Conservation (phyloP, 1,140 invertebrate species). For the Sipha flava region DNA sequence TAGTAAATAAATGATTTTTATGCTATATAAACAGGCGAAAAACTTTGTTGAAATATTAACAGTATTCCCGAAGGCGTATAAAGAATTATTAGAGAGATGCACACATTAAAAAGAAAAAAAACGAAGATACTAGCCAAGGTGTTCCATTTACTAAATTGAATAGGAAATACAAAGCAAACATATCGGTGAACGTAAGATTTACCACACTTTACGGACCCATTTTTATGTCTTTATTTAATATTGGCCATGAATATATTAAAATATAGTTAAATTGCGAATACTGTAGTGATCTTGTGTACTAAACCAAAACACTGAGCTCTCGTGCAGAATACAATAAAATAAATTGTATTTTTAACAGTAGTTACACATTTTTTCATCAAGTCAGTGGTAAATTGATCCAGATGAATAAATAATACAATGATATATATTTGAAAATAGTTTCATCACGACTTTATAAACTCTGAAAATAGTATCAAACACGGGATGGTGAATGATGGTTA, state of each 20-base stretch:
- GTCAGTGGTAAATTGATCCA: no score
- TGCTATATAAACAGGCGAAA: background rate
- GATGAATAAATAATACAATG: no score
- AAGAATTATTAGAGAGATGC: background rate
- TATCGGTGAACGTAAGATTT: background rate
- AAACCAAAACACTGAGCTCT: background rate
- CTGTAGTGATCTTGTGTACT: background rate
- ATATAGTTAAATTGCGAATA: background rate
- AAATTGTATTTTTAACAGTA: no score
- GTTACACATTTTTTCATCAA: no score
- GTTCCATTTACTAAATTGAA: conserved; percentile 12
- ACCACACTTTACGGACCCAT: background rate
- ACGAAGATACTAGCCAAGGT: background rate
- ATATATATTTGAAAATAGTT: no score
- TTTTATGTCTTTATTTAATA: background rate
- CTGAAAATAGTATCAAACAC: no score
- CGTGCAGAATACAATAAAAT: background rate
- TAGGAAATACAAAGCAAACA: background rate
- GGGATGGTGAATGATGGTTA: no score
- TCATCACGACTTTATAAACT: no score
- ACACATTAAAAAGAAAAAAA: background rate
- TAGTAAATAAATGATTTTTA: background rate
- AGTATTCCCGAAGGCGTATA: background rate
- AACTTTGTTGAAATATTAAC: background rate
- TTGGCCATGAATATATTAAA: background rate